A percentile compares a stretch with the other conserved stretches of the same genome.
phyloP scores from a whole-genome alignment of 1,140 invertebrate genomes.

The Ridgeia piscesae region DNA sequence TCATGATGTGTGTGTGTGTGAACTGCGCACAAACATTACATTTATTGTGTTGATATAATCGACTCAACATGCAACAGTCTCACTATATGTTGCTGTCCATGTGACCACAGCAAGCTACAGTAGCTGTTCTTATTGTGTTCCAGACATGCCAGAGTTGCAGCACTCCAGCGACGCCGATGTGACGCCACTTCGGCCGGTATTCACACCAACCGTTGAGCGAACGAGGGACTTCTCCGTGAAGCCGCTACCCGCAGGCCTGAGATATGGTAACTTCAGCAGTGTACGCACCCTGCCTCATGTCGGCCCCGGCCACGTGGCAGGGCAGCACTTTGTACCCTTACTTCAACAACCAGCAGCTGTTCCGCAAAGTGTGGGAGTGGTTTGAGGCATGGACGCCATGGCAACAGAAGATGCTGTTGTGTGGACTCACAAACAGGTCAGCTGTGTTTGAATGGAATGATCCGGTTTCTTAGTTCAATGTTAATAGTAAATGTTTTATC shows the following conservation, averaged over 20 bases:
- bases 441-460: neutral
- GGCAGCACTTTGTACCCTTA: conserved; percentile 27
- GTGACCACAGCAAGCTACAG: neutral
- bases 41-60: neutral
- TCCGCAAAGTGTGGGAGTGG: conserved; percentile 47
- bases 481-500: no score
- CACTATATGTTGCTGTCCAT: no score
- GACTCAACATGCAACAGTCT: neutral
- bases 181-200: conserved; percentile 24
- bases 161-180: conserved; percentile 21
- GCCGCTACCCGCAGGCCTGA: conserved; percentile 36
- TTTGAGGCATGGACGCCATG: conserved; percentile 48
- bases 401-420: conserved; percentile 47
- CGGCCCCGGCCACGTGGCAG: conserved; percentile 23
- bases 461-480: no score
- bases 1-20: no score
- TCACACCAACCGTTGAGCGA: conserved; percentile 39
- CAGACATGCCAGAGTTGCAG: conserved; percentile 12
- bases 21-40: neutral
- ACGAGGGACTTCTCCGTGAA: conserved; percentile 39
- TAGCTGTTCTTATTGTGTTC: conserved; percentile 18
- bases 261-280: conserved; percentile 49
- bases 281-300: conserved; percentile 42
- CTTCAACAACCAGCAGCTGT: conserved; percentile 49
- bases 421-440: conserved; percentile 48